Evolutionary conservation across 2,888 invertebrate species (phyloP).

Genomic region (Dolichomitus sp.): DNA sequence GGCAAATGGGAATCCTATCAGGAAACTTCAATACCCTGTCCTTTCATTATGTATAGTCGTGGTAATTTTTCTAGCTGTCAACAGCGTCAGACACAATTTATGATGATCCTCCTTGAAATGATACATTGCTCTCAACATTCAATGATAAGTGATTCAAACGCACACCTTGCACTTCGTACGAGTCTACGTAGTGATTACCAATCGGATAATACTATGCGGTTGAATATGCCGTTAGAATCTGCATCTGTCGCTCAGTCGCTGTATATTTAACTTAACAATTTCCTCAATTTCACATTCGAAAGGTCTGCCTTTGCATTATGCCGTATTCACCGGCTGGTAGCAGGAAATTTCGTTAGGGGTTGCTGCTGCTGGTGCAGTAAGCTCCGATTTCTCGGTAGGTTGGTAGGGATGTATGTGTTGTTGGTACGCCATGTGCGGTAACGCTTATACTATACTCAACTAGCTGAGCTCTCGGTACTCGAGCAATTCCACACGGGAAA

Average conservation of each 20-base stretch:
- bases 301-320: conserved; percentile 38
- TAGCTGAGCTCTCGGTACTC: conserved; percentile 30
- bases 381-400: conserved; percentile 8
- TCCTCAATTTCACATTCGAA: conserved; percentile 39
- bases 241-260: background rate
- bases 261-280: conserved; percentile 16
- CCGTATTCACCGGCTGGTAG: conserved; percentile 25
- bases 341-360: conserved; percentile 31
- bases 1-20: background rate
- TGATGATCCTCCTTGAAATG: background rate
- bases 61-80: background rate
- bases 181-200: background rate
- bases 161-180: background rate
- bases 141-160: background rate
- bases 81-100: background rate
- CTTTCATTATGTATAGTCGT: background rate
- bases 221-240: background rate
- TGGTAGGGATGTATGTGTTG: conserved; percentile 17
- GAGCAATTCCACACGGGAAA: conserved; percentile 53
- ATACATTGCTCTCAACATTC: background rate
- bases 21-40: background rate
- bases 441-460: conserved; percentile 4
- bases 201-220: background rate
- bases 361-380: background rate
- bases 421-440: conserved; percentile 4